Evolutionary conservation across 2,113 vertebrate genomes (phyloP), one percentile per base, ranked within the genome.

Genomic region (Syngnathoides biaculeatus): DNA sequence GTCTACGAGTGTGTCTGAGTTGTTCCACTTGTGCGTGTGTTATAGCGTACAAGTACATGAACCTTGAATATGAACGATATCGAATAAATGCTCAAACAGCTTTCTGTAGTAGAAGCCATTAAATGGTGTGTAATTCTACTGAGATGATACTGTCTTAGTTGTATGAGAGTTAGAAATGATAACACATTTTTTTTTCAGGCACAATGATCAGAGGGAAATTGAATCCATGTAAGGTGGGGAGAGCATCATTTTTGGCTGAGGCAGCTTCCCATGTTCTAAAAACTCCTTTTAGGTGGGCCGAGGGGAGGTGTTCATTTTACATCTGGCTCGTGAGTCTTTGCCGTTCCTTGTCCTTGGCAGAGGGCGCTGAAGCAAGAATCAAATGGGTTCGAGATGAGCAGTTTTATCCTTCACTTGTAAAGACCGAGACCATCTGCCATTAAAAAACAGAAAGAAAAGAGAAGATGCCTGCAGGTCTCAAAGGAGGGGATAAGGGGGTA

Each of bases 381-480:
- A 62, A 62, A 62, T 62, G 40, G 40, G 60, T 43, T 62, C 39
- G 40, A 62, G 60, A 62, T 62, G 60, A 62, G 60, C 40, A 26
- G 60, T 62, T 62, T 62, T 62, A 62, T 62, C 22, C 60, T 40
- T 6, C 40, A 43, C 60, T 62, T 62, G 60, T 62, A 62, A 62
- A 62, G 40, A 43, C 60, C 17, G 59, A 62, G 59, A 62, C 59
- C 59, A 43, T 42, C 59, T 62, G 60, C 60, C 22, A 24, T 62
- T 9, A 26, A 43, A 62, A 62, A 62, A 62, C 14, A 26, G 24
- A 53, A 6, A 26, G 6, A 55, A 55, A 12, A 52, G 10, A 1
- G 3, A 22, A 22, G 40, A 62, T 43, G 40, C 60, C 60, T 43
- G n/a, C 38, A 24, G 14, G 60, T 22, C 60, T 62, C 60, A 17